Percentiles rank a stretch among this genome's conserved stretches.
These are phyloP conservation scores for Pitta sordida DNA, from an alignment of 2,113 vertebrate genomes.

Conservation along the genomic window DNA sequence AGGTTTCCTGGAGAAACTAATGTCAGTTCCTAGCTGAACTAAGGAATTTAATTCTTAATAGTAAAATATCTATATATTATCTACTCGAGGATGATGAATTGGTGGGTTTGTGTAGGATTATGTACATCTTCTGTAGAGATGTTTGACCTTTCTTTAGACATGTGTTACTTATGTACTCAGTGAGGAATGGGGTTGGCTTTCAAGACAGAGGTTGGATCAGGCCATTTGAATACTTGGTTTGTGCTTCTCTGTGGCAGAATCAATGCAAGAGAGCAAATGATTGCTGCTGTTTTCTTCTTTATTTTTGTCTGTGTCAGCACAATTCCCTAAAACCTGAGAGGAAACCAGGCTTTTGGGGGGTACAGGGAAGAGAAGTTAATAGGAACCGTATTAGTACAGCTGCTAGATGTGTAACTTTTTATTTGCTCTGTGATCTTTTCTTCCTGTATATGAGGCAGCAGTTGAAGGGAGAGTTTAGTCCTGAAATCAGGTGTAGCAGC, in stretches of 20 bases:
- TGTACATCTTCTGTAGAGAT: constrained; percentile 10
- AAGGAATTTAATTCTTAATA: not conserved
- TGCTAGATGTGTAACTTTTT: not conserved
- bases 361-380: not conserved
- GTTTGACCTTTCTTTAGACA: constrained; percentile 16
- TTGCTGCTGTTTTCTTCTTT: not conserved
- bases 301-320: not conserved
- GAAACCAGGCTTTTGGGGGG: not conserved
- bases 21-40: not conserved
- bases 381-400: not conserved
- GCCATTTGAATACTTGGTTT: constrained; percentile 11
- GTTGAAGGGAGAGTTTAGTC: not conserved
- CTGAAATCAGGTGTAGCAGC: not conserved
- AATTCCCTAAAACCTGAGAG: not conserved
- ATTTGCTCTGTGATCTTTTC: constrained; percentile 5
- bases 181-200: not conserved
- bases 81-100: not conserved
- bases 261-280: not conserved
- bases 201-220: not conserved
- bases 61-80: not conserved
- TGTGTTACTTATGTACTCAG: not conserved
- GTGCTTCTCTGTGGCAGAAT: not conserved
- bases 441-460: not conserved
- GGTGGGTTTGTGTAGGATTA: not conserved
- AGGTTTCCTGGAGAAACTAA: not conserved